Conservation (phyloP, 2,113 vertebrate genomes). For the Panthera tigris region DNA sequence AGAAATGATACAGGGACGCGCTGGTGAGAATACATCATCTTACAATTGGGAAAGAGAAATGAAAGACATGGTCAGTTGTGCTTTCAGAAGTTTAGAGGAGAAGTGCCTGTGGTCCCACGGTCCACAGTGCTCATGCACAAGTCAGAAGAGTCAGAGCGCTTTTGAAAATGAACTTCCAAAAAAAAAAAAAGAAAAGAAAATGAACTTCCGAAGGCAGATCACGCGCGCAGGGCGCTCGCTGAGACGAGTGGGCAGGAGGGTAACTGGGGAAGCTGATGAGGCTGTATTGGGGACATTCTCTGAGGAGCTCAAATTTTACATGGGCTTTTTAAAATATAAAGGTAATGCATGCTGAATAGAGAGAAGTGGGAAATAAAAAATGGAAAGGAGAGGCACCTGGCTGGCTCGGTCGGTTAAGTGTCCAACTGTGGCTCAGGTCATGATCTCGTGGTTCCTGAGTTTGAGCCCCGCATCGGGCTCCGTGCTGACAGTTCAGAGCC, state of each 20-base stretch:
- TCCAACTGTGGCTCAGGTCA: too few relatives aligned
- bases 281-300: background rate
- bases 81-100: background rate
- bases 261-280: background rate
- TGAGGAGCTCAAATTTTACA: background rate
- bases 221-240: fast-evolving
- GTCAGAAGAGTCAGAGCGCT: background rate
- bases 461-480: too few relatives aligned
- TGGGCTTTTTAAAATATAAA: background rate
- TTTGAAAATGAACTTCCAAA: background rate
- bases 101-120: background rate
- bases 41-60: background rate
- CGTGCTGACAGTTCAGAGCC: too few relatives aligned
- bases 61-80: background rate
- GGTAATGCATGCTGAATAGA: background rate
- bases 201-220: background rate
- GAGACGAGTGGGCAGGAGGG: background rate
- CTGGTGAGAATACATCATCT: background rate
- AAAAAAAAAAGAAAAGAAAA: background rate
- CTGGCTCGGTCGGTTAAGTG: too few relatives aligned
- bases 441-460: too few relatives aligned
- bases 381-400: background rate
- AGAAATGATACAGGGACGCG: background rate
- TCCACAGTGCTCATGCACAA: background rate
- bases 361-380: background rate